Evolutionary conservation across 2,797 vertebrate genomes (phyloP).

Genomic region (Mionectes olivaceus): DNA sequence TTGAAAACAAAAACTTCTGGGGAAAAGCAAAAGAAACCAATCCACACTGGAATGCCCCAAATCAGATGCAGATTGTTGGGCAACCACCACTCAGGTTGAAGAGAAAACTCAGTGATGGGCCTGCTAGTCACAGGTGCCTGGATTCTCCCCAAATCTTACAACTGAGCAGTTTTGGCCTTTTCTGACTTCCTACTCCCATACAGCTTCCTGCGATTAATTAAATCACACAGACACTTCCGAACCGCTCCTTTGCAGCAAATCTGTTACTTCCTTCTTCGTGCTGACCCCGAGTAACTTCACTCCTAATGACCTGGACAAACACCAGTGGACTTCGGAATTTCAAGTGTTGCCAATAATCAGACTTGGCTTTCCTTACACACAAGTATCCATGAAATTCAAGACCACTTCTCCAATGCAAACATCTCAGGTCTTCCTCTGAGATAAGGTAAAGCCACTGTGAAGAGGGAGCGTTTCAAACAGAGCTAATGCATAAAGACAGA

Average conservation of each 20-base stretch:
- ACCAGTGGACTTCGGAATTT: slow-evolving; percentile 24
- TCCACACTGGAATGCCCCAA: neutral
- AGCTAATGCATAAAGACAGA: neutral
- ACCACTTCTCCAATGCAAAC: slow-evolving; percentile 18
- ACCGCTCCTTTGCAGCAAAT: neutral
- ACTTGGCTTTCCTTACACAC: neutral
- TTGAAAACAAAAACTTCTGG: neutral
- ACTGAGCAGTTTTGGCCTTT: neutral
- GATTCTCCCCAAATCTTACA: neutral
- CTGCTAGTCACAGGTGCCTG: neutral
- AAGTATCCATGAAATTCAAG: slow-evolving; percentile 7
- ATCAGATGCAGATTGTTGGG: neutral
- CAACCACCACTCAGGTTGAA: neutral
- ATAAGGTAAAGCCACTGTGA: neutral
- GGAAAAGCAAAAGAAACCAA: neutral
- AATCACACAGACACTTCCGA: neutral
- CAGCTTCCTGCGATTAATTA: neutral
- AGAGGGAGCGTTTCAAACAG: neutral
- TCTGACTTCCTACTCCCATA: neutral
- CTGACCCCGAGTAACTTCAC: slow-evolving; percentile 5
- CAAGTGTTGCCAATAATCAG: neutral
- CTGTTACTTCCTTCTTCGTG: slow-evolving; percentile 7
- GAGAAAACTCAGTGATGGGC: neutral
- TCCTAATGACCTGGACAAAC: slow-evolving; percentile 30
- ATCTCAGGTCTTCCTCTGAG: neutral